Conservation (phyloP, 1,140 invertebrate species). For the Bombus polaris region DNA sequence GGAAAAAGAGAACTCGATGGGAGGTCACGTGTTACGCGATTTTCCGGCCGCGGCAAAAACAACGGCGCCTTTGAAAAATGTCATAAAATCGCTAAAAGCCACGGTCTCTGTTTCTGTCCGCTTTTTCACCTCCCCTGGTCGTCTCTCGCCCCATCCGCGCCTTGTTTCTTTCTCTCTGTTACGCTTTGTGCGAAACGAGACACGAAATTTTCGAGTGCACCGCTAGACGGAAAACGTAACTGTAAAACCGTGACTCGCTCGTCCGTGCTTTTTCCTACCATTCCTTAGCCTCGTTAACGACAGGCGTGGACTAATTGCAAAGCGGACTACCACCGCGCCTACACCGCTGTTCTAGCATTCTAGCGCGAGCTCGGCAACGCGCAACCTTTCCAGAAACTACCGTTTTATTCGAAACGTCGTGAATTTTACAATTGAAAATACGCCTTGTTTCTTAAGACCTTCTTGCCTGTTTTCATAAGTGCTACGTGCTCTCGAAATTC, state of each 20-base stretch:
- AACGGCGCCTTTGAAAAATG: slow-evolving; percentile 8
- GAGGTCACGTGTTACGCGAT: background rate
- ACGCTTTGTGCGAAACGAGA: background rate
- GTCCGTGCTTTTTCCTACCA: background rate
- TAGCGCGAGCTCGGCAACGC: background rate
- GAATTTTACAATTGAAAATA: no score
- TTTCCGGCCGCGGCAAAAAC: slow-evolving; percentile 22
- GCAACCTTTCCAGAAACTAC: background rate
- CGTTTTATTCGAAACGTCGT: no score
- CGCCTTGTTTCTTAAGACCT: no score
- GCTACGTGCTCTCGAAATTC: no score
- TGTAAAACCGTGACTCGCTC: slow-evolving; percentile 1
- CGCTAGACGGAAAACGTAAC: slow-evolving; percentile 8
- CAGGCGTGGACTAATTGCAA: slow-evolving; percentile 20
- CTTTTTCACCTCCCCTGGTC: background rate
- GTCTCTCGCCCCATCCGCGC: background rate
- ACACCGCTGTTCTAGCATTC: no score
- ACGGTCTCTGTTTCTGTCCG: slow-evolving; percentile 1
- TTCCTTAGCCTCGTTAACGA: slow-evolving; percentile 12
- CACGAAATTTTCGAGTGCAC: background rate
- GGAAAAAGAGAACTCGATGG: background rate
- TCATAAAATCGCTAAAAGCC: slow-evolving; percentile 40
- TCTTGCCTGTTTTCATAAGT: no score
- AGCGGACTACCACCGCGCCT: background rate
- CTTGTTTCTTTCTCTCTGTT: no score